Conservation (phyloP, 2,797 vertebrate species). For the Gephyroberyx darwinii region DNA sequence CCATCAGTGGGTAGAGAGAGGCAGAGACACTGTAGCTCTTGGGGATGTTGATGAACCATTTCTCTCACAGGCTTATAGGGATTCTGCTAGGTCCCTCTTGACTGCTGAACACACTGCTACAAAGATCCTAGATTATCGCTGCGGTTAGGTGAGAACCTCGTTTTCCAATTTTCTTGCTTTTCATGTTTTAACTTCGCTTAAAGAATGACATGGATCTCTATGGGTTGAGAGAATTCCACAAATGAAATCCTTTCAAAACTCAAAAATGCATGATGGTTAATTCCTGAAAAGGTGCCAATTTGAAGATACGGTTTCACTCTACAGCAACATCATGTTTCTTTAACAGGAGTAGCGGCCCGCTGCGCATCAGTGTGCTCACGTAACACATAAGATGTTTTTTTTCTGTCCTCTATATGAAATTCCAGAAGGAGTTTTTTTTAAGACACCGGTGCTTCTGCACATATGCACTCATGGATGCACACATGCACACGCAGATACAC, state of each 20-base stretch:
- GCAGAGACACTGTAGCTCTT: background rate
- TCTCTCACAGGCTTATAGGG: slow-evolving; percentile 34
- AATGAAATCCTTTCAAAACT: too few species aligned
- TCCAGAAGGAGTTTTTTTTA: slow-evolving; percentile 1
- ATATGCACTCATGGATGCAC: slow-evolving; percentile 2
- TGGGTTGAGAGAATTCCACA: too few species aligned
- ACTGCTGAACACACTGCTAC: slow-evolving; percentile 26
- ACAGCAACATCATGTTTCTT: slow-evolving; percentile 13
- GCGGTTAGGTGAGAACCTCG: too few species aligned
- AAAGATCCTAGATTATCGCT: slow-evolving; percentile 16
- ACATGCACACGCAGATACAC: background rate
- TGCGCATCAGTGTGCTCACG: background rate
- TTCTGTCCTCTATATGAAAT: slow-evolving; percentile 9
- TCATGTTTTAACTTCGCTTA: too few species aligned
- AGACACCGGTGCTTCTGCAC: background rate
- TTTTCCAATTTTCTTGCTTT: too few species aligned
- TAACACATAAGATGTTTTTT: background rate
- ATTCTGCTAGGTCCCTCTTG: slow-evolving; percentile 45
- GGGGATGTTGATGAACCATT: slow-evolving; percentile 31
- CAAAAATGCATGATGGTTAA: too few species aligned
- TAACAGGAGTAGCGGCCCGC: background rate
- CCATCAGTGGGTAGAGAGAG: slow-evolving; percentile 43
- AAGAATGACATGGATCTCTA: too few species aligned
- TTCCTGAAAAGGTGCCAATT: too few species aligned
- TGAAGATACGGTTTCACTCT: too few species aligned